Conservation (phyloP, 1,140 invertebrate genomes). For the Heliconius melpomene region DNA sequence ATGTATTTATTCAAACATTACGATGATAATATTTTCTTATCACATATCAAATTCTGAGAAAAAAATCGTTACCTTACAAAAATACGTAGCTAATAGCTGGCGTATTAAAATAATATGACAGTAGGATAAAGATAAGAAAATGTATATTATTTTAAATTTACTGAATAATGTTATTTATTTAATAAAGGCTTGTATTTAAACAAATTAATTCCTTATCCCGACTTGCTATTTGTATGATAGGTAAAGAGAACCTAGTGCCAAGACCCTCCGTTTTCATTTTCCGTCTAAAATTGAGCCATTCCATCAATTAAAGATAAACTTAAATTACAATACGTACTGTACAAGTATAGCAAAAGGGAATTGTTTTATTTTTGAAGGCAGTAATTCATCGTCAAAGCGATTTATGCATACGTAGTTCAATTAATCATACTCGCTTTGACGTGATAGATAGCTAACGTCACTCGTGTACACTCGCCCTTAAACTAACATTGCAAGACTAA, state of each 20-base stretch:
- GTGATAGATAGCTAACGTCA: slow-evolving; percentile 31
- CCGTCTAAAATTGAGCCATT: neutral
- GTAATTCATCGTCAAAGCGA: slow-evolving; percentile 12
- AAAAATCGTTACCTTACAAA: slow-evolving; percentile 9
- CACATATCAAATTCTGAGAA: slow-evolving; percentile 8
- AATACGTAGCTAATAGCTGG: neutral
- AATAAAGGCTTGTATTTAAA: neutral
- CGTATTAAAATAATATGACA: slow-evolving; percentile 4
- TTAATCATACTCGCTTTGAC: slow-evolving; percentile 26
- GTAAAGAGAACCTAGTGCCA: neutral
- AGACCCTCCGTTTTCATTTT: neutral
- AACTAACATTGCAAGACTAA: slow-evolving; percentile 19
- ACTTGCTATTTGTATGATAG: no score
- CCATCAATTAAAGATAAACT: no score
- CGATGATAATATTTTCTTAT: neutral
- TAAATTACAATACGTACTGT: neutral
- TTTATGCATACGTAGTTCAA: slow-evolving; percentile 18
- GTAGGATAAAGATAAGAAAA: neutral
- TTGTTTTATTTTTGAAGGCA: slow-evolving; percentile 12
- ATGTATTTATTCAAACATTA: neutral
- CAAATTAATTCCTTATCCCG: no score
- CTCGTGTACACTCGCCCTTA: slow-evolving; percentile 18
- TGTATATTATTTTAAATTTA: neutral
- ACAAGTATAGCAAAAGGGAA: neutral
- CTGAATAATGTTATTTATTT: neutral